phyloP scores from a whole-genome alignment of 2,113 vertebrate species.

The Eptesicus fuscus region DNA sequence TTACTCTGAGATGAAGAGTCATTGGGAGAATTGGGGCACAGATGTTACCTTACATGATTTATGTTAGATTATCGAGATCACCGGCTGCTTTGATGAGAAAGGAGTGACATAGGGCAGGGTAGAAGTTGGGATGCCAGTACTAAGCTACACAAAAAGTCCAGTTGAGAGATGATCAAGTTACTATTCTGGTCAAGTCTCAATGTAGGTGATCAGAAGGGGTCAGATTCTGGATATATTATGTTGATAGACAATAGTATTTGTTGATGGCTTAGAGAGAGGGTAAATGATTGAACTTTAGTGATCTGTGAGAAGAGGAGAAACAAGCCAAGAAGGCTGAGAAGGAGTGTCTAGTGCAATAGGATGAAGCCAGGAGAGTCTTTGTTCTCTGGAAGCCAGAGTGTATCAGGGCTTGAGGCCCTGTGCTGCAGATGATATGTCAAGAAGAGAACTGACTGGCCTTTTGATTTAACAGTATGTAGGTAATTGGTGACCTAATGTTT shows the following conservation, averaged over 20 bases:
- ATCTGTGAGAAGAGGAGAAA: background rate
- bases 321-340: background rate
- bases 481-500: background rate
- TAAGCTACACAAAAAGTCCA: background rate
- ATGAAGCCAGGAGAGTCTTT: background rate
- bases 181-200: background rate
- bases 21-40: background rate
- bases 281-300: background rate
- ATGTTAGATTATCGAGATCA: background rate
- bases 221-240: background rate
- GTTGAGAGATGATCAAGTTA: background rate
- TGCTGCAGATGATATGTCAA: background rate
- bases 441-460: background rate
- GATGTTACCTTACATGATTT: background rate
- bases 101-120: background rate
- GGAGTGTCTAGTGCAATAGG: background rate
- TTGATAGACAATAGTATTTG: background rate
- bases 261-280: background rate
- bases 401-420: background rate
- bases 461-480: background rate
- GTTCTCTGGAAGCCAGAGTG: background rate
- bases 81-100: slow-evolving; percentile 5
- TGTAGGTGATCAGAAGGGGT: background rate
- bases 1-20: background rate
- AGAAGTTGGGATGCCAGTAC: background rate